Base-by-base conservation (phyloP, 2,888 invertebrate genomes). In the Tinea pellionella region DNA sequence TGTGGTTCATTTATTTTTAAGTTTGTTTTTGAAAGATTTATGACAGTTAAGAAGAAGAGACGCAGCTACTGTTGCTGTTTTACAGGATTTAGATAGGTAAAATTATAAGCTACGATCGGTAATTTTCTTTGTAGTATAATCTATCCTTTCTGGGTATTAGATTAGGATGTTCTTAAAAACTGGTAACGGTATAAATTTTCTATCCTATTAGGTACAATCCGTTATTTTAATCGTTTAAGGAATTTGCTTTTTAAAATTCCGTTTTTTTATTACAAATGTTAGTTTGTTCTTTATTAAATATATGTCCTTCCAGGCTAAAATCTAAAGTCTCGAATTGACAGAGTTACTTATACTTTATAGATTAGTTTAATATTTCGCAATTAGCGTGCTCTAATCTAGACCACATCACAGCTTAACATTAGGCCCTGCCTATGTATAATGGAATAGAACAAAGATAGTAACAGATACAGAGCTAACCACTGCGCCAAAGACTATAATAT, bases 1-100 rank as follows among this genome's bases (percentile, higher is more conserved):
- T 19, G 15, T 9, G 32, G 61, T 12, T 7, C 18, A 29, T 11
- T 18, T 13, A 24, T 56, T 56, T 57, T 2, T 55, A 43, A 30
- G 13, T 47, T 9, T 9, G 29, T 47, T 47, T 56, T 61, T 61
- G 57, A 47, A 30, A 47, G 61, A 61, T 61, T 61, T 61, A 61
- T 37, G 13, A 61, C 58, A 29, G 29, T 13, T 29, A 13, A 42
- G 32, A 41, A 56, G 62, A 63, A 61, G 63, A 64, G 64, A 64
- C 62, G 62, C 63, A 59, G 70, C 70, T 71, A 70, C 71, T 65
- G 71, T 70, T 61, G 61, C 63, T 61, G 62, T 63, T 62, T 64
- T 61, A 61, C 61, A 61, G 63, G 63, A 59, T 65, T 63, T 62
- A 61, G 63, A 64, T 68, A 65, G 62, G 57, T 61, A 61, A 53